Evolutionary conservation across 2,888 invertebrate genomes (phyloP).

Genomic region (Andrena marginata): DNA sequence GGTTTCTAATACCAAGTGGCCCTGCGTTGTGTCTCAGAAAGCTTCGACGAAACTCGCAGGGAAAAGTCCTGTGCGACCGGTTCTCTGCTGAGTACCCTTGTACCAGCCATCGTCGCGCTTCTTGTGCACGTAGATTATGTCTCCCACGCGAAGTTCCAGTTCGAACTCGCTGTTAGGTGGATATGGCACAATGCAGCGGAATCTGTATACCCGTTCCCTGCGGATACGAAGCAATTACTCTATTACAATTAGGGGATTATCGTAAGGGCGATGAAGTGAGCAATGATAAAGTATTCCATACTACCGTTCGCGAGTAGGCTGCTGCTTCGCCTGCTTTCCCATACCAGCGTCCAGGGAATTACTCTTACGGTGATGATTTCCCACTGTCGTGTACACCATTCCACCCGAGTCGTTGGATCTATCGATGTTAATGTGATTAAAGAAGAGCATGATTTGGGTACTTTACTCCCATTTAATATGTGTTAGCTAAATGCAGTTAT

Average conservation of each 20-base stretch:
- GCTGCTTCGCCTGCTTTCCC: slow-evolving; percentile 85
- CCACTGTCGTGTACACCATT: slow-evolving; percentile 75
- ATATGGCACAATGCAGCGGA: slow-evolving; percentile 96
- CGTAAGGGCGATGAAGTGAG: not conserved
- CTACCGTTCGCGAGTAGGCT: slow-evolving; percentile 86
- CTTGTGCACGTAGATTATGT: slow-evolving; percentile 95
- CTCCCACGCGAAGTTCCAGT: slow-evolving; percentile 95
- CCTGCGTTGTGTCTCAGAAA: slow-evolving; percentile 85
- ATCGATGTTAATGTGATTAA: slow-evolving; percentile 15
- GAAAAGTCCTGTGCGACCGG: slow-evolving; percentile 96
- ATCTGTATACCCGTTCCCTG: slow-evolving; percentile 87
- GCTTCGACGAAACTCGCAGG: slow-evolving; percentile 97
- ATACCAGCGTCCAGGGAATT: slow-evolving; percentile 92
- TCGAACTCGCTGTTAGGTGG: slow-evolving; percentile 98
- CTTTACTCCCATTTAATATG: not conserved
- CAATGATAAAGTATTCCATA: slow-evolving; percentile 69
- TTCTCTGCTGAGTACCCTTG: slow-evolving; percentile 95
- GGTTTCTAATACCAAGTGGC: slow-evolving; percentile 83
- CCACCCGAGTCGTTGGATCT: slow-evolving; percentile 81
- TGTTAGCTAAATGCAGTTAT: slow-evolving; percentile 10
- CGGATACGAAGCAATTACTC: slow-evolving; percentile 25
- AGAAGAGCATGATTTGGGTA: not conserved
- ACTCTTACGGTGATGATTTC: slow-evolving; percentile 91
- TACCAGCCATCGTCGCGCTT: slow-evolving; percentile 98
- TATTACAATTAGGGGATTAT: not conserved